phyloP scores from a whole-genome alignment of 2,888 invertebrate genomes.

The Andrena dorsata region DNA sequence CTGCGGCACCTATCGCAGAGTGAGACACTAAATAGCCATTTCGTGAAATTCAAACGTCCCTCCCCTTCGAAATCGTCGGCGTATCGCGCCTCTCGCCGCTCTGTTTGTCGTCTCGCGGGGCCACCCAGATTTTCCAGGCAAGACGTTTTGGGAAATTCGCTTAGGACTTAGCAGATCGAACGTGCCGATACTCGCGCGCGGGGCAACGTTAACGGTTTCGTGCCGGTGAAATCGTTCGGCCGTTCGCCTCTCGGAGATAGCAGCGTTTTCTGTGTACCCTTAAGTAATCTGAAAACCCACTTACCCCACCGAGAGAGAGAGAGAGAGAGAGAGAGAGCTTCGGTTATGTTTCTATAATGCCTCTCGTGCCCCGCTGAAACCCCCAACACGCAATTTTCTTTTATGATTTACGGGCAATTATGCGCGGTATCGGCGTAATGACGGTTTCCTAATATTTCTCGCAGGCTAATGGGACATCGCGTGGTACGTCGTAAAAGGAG shows the following conservation, averaged over 20 bases:
- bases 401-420: constrained; percentile 69
- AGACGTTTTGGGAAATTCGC: constrained; percentile 22
- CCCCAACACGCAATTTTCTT: constrained; percentile 63
- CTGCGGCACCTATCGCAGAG: constrained; percentile 2
- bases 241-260: constrained; percentile 1
- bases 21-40: constrained; percentile 6
- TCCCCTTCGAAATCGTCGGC: constrained; percentile 7
- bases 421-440: constrained; percentile 66
- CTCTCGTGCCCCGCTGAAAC: not conserved
- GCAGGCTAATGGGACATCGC: constrained; percentile 56
- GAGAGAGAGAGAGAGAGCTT: too few relatives aligned
- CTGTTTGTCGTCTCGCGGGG: not conserved
- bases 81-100: not conserved
- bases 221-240: not conserved
- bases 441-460: constrained; percentile 64
- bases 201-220: constrained; percentile 10
- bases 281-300: constrained; percentile 37
- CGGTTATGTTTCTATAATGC: constrained; percentile 40
- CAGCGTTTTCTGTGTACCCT: constrained; percentile 5
- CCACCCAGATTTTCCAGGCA: not conserved
- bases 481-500: constrained; percentile 40
- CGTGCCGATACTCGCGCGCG: constrained; percentile 25
- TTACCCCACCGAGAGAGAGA: not conserved
- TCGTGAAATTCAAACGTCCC: not conserved
- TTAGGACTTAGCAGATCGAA: constrained; percentile 29